A percentile compares a stretch with the other conserved stretches of the same genome.
Evolutionary conservation across 1,140 invertebrate species (phyloP).

Genomic region (Drosophila lini): DNA sequence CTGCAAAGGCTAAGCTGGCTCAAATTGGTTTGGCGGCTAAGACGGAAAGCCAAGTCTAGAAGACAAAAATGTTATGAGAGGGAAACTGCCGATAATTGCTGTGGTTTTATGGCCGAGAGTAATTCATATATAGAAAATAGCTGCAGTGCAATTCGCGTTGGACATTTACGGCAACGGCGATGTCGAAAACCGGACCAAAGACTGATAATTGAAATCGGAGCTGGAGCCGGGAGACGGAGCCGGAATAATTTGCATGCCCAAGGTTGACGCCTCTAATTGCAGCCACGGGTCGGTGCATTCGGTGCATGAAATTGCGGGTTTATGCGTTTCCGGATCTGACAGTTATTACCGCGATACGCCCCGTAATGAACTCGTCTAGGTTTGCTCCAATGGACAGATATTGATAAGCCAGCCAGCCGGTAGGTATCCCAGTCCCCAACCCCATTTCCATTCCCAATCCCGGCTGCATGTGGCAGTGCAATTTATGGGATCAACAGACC

Average conservation of each 20-base stretch:
- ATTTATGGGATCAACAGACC: slow-evolving; percentile 80
- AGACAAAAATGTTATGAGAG: slow-evolving; percentile 38
- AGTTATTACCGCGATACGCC: slow-evolving; percentile 64
- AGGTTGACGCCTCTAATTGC: slow-evolving; percentile 51
- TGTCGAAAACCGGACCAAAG: slow-evolving; percentile 25
- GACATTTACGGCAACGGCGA: slow-evolving; percentile 46
- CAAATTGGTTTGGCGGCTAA: slow-evolving; percentile 20
- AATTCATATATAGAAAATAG: slow-evolving; percentile 54
- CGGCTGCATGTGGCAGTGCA: slow-evolving; percentile 47
- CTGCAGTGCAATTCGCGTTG: slow-evolving; percentile 55
- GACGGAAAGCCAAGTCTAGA: slow-evolving; percentile 8
- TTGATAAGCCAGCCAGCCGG: slow-evolving; percentile 30
- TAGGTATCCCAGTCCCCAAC: slow-evolving; percentile 4
- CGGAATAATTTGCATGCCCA: slow-evolving; percentile 52
- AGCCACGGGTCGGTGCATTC: slow-evolving; percentile 18
- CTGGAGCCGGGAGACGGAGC: neutral
- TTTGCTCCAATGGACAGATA: slow-evolving; percentile 29
- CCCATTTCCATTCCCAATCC: slow-evolving; percentile 3
- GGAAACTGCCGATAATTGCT: slow-evolving; percentile 64
- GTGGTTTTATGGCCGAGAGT: slow-evolving; percentile 44
- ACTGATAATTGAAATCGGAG: slow-evolving; percentile 33
- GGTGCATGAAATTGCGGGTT: slow-evolving; percentile 59
- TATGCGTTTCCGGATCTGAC: slow-evolving; percentile 68
- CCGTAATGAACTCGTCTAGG: slow-evolving; percentile 67
- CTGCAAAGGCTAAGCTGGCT: slow-evolving; percentile 33